phyloP scores from a whole-genome alignment of 2,113 vertebrate genomes.

The Todiramphus chloris region DNA sequence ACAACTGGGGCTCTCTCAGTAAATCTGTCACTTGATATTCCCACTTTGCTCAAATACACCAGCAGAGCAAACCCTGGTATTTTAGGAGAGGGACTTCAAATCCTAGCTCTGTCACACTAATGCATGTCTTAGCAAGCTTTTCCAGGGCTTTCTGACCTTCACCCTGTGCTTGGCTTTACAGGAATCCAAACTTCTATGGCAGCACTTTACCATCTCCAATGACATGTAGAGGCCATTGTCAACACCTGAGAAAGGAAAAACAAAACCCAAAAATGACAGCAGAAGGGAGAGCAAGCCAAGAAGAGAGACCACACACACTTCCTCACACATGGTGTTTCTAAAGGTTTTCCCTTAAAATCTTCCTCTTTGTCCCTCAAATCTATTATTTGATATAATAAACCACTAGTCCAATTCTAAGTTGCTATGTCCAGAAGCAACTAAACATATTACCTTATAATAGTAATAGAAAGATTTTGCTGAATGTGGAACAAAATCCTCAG shows the following conservation, averaged over 20 bases:
- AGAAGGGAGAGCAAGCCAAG: not conserved
- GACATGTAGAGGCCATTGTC: not conserved
- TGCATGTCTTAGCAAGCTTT: not conserved
- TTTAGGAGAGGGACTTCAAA: not conserved
- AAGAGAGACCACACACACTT: not conserved
- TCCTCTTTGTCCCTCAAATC: not conserved
- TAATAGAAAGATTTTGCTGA: not conserved
- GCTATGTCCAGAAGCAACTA: not conserved
- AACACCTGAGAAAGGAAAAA: not conserved
- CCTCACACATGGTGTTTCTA: not conserved
- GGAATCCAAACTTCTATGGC: not conserved
- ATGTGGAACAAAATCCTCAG: not conserved
- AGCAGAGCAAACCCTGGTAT: not conserved
- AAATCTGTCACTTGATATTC: not conserved
- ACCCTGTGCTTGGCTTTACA: not conserved
- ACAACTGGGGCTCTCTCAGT: not conserved
- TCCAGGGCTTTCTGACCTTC: not conserved
- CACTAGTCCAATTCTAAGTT: not conserved
- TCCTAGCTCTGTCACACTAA: not conserved
- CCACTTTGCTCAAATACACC: not conserved
- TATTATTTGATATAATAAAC: not conserved
- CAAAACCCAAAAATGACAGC: accelerated
- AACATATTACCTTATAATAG: not conserved
- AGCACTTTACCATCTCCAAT: not conserved
- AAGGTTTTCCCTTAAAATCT: not conserved